Base-by-base conservation (phyloP, 2,113 vertebrate genomes). In the Spermophilus dauricus region DNA sequence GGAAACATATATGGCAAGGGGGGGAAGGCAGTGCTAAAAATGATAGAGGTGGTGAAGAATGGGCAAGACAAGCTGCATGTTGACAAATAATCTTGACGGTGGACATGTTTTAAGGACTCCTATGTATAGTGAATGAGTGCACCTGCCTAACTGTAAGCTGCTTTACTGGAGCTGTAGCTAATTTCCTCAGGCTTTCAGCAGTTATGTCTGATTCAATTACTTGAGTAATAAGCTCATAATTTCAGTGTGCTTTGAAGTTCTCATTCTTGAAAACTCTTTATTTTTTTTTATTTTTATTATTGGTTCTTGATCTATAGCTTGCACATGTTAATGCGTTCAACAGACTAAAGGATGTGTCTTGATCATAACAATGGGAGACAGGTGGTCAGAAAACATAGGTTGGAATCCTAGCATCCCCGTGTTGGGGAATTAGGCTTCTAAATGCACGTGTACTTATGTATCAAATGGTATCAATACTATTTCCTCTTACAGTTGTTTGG, bases 41-140 rank as follows among this genome's bases (percentile, higher is more conserved):
- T 11, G 6, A 4, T 14, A 0, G 26, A 82, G 80, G 5, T 22
- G 1, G 1, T 20, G 0, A 82, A 13, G 14, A 37, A 77, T 4
- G 53, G 45, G 2, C 13, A 34, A 87, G 18, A 77, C 24, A 63
- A 61, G 61, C 13, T 13, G 30, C 20, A 73, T 42, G 4, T 11
- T 4, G 53, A 5, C 69, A 42, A 89, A 78, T 83, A 61, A 45
- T 51, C 45, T 56, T 1, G 13, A 22, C 22, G 58, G 58, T 3
- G 26, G 70, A 76, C 67, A 2, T 14, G 3, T 89, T 89, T 82
- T 48, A 69, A 51, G 16, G 63, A 8, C 18, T 39, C 24, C 58
- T 85, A 6, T 22, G 37, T 3, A 28, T 80, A 51, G 2, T 2
- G 8, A 37, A 8, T 48, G 45, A 75, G 30, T 18, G 17, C 28